Conservation (phyloP, 2,113 vertebrate species). For the Rattus rattus region DNA sequence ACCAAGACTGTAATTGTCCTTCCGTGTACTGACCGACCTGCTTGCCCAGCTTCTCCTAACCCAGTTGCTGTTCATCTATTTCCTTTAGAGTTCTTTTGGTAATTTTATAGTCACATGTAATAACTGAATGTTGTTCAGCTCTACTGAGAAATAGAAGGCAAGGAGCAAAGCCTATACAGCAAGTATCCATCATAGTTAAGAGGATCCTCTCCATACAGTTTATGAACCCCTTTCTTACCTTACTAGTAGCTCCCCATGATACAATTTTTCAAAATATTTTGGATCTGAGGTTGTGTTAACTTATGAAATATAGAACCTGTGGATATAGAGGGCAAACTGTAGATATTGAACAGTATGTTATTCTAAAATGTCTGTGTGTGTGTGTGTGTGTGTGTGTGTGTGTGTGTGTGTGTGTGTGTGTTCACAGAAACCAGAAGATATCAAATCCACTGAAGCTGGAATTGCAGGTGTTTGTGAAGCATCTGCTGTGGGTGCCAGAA, state of each 20-base stretch:
- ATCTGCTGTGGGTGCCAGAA: not conserved
- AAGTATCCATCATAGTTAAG: not conserved
- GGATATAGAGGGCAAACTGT: not conserved
- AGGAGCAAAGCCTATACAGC: slow-evolving; percentile 35
- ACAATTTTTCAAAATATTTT: not conserved
- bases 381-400: not conserved
- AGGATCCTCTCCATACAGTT: not conserved
- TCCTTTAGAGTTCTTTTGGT: slow-evolving; percentile 20
- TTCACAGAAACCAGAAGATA: not conserved
- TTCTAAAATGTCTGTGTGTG: not conserved
- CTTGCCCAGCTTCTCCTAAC: not conserved
- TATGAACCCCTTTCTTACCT: not conserved
- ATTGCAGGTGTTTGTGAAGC: not conserved
- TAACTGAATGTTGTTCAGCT: slow-evolving; percentile 21
- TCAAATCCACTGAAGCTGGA: not conserved
- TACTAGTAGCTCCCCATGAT: not conserved
- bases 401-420: not conserved
- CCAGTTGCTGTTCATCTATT: not conserved
- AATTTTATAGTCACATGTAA: not conserved
- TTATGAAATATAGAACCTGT: not conserved
- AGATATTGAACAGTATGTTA: not conserved
- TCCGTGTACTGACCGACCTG: not conserved
- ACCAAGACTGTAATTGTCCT: not conserved
- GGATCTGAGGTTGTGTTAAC: not conserved
- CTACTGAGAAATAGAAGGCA: slow-evolving; percentile 17